Evolutionary conservation across 2,113 vertebrate species (phyloP), one percentile per base, ranked within the genome.

Genomic region (Upupa epops): DNA sequence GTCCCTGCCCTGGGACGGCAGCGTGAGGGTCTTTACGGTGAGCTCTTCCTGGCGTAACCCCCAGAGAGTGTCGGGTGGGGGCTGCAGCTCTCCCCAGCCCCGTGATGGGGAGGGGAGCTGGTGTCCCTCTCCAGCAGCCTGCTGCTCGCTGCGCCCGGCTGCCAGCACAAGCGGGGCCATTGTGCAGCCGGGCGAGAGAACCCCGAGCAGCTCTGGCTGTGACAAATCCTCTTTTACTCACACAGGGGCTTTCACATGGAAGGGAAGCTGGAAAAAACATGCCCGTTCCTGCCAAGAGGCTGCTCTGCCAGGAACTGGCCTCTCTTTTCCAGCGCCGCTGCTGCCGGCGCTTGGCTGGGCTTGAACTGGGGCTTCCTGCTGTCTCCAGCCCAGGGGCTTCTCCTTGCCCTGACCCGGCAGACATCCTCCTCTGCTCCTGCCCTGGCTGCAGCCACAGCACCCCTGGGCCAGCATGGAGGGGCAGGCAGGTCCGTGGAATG

Each of bases 191-290:
- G 61, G 54, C 3, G 5, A 84, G 64, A 65, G 88, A 77, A 21
- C 56, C 55, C 68, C 6, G 5, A 46, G 64, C 2, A 26, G 40
- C n/a, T 85, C 66, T 66, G 52, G 71, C 86, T 83, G 72, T 65
- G 88, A 92, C 65, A 81, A 65, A 89, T 60, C 42, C 29, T 59
- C 54, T 29, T 60, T 72, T 59, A n/a, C 69, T 93, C 28, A 59
- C 48, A n/a, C n/a, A 70, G 93, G 71, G 75, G 66, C 84, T 94
- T 92, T 94, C 83, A 45, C 49, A 19, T 9, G 60, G 69, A 87
- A 54, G 61, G 69, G 69, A 71, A 79, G 46, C 84, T 95, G 89
- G 83, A 70, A 76, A 86, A 90, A 95, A 88, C 79, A 42, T 93
- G 72, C 78, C 91, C 2, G 0, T 92, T 89, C 91, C 88, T 93